Percentiles rank a stretch among this genome's conserved stretches.
phyloP scores from a whole-genome alignment of 2,797 vertebrate genomes.

The Bryconaethiops microstoma region DNA sequence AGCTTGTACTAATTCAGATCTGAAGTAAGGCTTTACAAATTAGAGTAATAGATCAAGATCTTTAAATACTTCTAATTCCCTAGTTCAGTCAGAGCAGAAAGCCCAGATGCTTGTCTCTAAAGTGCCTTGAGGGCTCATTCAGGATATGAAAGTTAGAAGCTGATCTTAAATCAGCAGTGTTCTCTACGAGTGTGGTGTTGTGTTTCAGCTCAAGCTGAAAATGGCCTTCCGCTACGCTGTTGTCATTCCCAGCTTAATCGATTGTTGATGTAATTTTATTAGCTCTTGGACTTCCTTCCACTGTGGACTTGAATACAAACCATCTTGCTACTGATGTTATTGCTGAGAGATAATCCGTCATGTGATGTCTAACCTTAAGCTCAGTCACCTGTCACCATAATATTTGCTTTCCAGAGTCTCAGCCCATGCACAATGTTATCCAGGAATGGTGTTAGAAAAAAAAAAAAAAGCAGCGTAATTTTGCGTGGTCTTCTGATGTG shows the following conservation, averaged over 20 bases:
- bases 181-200: not conserved
- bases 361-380: not conserved
- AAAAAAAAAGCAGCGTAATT: too few species aligned
- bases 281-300: not conserved
- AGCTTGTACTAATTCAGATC: too few species aligned
- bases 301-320: not conserved
- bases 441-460: not conserved
- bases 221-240: not conserved
- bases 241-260: not conserved
- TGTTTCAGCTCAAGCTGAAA: not conserved
- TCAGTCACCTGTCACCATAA: not conserved
- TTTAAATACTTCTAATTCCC: not conserved
- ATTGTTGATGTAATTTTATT: slow-evolving; percentile 13
- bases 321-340: not conserved
- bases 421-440: not conserved
- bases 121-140: not conserved
- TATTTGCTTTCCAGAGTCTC: slow-evolving; percentile 9
- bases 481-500: not conserved
- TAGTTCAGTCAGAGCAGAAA: not conserved
- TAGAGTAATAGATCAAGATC: not conserved
- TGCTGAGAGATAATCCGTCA: not conserved
- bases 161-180: not conserved
- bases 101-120: not conserved
- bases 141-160: not conserved
- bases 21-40: not conserved